A percentile compares a stretch with the other conserved stretches of the same genome.
phyloP scores from a whole-genome alignment of 2,797 vertebrate species.

The Aulostomus chinensis region DNA sequence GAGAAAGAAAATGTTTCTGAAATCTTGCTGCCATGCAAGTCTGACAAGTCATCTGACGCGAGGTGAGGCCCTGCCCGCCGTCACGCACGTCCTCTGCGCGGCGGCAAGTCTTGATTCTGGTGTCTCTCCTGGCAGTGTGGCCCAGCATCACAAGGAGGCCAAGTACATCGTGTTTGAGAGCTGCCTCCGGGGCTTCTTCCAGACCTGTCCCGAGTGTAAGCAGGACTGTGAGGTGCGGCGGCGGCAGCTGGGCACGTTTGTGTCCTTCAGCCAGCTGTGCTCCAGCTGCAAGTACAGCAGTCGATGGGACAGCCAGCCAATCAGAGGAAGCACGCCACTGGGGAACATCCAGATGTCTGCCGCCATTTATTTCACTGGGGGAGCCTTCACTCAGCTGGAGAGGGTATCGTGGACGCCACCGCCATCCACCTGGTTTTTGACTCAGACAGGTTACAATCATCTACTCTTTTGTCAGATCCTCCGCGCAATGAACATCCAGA shows the following conservation, averaged over 20 bases:
- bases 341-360: slow-evolving; percentile 13
- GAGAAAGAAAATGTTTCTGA: no score
- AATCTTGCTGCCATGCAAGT: no score
- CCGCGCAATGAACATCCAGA: neutral
- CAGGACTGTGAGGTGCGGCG: neutral
- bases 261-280: neutral
- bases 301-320: slow-evolving; percentile 13
- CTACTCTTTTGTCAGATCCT: neutral
- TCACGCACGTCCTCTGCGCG: no score
- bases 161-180: slow-evolving; percentile 5
- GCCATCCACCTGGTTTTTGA: no score
- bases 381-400: slow-evolving; percentile 1
- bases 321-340: slow-evolving; percentile 1
- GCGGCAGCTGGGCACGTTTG: neutral
- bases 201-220: neutral
- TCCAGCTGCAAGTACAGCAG: slow-evolving; percentile 1
- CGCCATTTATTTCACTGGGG: slow-evolving; percentile 18
- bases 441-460: no score
- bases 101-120: no score
- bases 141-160: neutral
- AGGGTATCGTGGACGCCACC: neutral
- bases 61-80: no score
- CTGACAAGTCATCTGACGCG: no score
- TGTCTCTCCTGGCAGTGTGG: no score
- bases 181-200: neutral